Evolutionary conservation across 2,113 vertebrate genomes (phyloP).

Genomic region (Phrynosoma blainvillii): DNA sequence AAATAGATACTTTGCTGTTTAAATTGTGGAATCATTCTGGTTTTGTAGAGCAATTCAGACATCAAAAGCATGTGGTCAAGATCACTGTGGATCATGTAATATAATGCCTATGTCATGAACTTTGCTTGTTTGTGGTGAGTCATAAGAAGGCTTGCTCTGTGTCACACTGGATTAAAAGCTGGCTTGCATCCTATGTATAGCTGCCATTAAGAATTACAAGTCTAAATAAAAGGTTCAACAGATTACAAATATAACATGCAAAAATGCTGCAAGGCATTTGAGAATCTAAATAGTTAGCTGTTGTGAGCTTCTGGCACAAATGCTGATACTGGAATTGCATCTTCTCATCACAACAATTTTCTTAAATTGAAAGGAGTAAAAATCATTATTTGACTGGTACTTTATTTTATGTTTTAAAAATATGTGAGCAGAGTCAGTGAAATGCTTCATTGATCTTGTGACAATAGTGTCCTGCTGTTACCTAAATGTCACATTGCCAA

Average conservation of each 20-base stretch:
- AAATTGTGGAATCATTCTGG: too few relatives aligned
- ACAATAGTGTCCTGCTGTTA: neutral
- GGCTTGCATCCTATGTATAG: neutral
- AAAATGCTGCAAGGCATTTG: neutral
- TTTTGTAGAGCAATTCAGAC: neutral
- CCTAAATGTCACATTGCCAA: conserved; percentile 10
- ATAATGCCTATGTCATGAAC: neutral
- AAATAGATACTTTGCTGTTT: neutral
- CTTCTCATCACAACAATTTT: neutral
- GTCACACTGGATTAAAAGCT: neutral
- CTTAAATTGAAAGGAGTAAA: neutral
- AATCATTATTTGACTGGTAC: neutral
- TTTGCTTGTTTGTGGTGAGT: neutral
- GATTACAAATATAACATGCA: neutral
- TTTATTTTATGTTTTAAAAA: conserved; percentile 24
- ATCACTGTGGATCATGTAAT: neutral
- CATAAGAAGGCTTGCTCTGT: neutral
- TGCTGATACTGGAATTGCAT: neutral
- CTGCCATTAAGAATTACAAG: neutral
- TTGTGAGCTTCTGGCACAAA: neutral
- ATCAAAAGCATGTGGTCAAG: neutral
- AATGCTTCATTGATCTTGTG: conserved; percentile 21
- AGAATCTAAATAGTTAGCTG: neutral
- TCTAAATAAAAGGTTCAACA: neutral
- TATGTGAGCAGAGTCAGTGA: conserved; percentile 7